phyloP scores from a whole-genome alignment of 2,888 invertebrate genomes.

The Sarcophaga subvicina region DNA sequence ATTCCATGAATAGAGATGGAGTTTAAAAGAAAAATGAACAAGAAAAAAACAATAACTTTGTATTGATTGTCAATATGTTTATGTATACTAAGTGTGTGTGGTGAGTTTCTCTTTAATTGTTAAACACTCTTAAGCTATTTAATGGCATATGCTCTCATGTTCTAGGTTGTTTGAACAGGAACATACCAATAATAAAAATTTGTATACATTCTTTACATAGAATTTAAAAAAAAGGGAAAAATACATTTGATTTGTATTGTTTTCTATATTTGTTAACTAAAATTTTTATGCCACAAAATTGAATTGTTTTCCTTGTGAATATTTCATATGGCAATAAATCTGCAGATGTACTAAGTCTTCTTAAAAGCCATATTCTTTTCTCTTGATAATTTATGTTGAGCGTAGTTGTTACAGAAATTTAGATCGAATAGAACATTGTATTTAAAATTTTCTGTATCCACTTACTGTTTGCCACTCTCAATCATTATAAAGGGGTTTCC shows the following conservation, averaged over 20 bases:
- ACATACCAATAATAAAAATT: no score
- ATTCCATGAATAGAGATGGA: neutral
- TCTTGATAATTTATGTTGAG: neutral
- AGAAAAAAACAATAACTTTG: neutral
- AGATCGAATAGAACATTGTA: conserved; percentile 49
- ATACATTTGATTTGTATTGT: no score
- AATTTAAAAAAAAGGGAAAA: no score
- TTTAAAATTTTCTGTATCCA: conserved; percentile 35
- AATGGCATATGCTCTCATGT: neutral
- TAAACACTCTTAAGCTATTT: neutral
- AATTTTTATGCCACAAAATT: no score
- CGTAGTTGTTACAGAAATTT: conserved; percentile 28
- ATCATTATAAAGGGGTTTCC: no score
- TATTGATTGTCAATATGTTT: neutral
- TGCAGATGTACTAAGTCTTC: no score
- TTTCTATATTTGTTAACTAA: no score
- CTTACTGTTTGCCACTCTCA: no score
- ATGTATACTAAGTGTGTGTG: neutral
- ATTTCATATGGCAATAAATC: no score
- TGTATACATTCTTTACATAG: no score
- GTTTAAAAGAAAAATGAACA: neutral
- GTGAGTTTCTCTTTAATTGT: neutral
- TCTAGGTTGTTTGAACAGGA: neutral
- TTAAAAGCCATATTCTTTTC: neutral
- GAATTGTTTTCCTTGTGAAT: no score